Evolutionary conservation across 2,888 invertebrate genomes (phyloP), one percentile per base, ranked within the genome.

Genomic region (Pogonocherus hispidulus): DNA sequence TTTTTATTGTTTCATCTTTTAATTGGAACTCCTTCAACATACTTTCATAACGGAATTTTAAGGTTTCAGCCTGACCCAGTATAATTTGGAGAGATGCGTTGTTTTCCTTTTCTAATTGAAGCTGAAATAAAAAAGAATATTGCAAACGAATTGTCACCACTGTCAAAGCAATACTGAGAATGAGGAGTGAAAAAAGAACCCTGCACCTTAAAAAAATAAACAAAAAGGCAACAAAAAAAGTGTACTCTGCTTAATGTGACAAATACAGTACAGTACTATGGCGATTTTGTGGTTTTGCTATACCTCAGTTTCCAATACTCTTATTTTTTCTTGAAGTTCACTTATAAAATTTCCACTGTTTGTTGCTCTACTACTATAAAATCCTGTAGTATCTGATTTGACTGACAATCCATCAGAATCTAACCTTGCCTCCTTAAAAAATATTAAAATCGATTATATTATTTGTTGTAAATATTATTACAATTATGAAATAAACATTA

Each of bases 31-130:
- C 79, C 46, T 67, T 68, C 20, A 74, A 73, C 56, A 75, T 56
- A 18, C 47, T 63, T n/a, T 78, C 76, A 49, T 69, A 77, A 4
- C 73, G 75, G 1, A 19, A 51, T 51, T 74, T 70, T 19, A 74
- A 62, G 5, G 66, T 65, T 62, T 78, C 75, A 6, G 71, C 67
- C 63, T 80, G 79, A 18, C 78, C 78, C 47, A 78, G 62, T 9
- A 79, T 54, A 16, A 80, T 70, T 67, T 80, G 80, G 20, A 78
- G 47, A 6, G 78, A 75, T 19, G 80, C 79, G 56, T 72, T 78
- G 67, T 72, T 77, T 62, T 78, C 76, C 70, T 78, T 79, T 69
- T 79, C 77, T 22, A 75, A 49, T 11, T 68, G 65, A 8, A 80
- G 65, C 81, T 81, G 72, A 56, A 79, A 77, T 49, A 51, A 27